Conservation (phyloP, 1,140 invertebrate species). For the Zeugodacus cucurbitae region DNA sequence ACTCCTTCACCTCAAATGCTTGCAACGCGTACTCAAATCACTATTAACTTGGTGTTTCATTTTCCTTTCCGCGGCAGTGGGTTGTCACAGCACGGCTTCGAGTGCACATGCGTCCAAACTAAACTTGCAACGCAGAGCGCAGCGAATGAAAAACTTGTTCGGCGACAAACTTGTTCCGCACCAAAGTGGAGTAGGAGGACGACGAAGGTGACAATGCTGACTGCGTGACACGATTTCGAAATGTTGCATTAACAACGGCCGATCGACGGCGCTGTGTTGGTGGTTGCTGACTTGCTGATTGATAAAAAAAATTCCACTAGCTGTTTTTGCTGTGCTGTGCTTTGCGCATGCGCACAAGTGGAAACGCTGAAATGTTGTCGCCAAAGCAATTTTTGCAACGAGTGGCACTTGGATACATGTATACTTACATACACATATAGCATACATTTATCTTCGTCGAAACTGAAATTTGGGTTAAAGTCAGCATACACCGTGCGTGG, state of each 20-base stretch:
- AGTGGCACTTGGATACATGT: not conserved
- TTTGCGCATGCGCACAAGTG: not conserved
- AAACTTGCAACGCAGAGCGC: not conserved
- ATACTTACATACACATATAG: not conserved
- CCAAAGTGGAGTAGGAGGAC: not conserved
- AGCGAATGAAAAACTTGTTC: conserved; percentile 7
- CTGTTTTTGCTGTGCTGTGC: not conserved
- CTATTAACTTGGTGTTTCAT: not conserved
- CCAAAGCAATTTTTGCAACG: not conserved
- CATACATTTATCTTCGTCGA: not conserved
- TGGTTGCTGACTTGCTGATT: not conserved
- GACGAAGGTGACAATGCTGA: not conserved
- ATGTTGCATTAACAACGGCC: not conserved
- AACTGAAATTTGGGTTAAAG: conserved; percentile 18
- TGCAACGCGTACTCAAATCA: not conserved
- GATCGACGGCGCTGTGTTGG: not conserved
- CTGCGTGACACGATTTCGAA: conserved; percentile 27
- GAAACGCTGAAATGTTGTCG: not conserved
- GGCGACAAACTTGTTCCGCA: not conserved
- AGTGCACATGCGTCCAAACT: not conserved
- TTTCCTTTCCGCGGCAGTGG: not conserved
- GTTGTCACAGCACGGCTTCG: not conserved
- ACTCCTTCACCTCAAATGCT: not conserved
- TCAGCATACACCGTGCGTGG: not conserved
- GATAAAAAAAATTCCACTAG: not conserved